Evolutionary conservation across 2,888 invertebrate species (phyloP).

Genomic region (Pterostichus niger): DNA sequence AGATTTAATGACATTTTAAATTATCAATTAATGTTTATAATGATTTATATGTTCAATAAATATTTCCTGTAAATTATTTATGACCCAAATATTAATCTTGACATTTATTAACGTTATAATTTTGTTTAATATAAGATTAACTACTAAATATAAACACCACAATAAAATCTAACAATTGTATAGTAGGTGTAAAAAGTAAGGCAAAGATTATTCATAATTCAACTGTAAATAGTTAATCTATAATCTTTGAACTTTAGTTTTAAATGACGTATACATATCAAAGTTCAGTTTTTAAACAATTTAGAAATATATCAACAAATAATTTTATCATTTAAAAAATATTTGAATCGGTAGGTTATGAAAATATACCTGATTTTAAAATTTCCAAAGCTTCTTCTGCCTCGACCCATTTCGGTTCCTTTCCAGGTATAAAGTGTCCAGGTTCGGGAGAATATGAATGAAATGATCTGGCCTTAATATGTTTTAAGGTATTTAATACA

Average conservation of each 20-base stretch:
- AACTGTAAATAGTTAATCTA: not conserved
- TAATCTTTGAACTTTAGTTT: not conserved
- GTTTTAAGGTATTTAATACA: slow-evolving; percentile 1
- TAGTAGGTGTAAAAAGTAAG: too few species aligned
- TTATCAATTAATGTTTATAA: too few species aligned
- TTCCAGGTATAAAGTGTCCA: slow-evolving; percentile 87
- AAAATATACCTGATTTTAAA: slow-evolving; percentile 88
- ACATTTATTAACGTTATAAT: too few species aligned
- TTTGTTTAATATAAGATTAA: too few species aligned
- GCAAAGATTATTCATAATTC: too few species aligned
- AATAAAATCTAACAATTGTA: too few species aligned
- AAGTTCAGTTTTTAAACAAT: not conserved
- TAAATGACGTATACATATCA: not conserved
- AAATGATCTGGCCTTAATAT: slow-evolving; percentile 78
- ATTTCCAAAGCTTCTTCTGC: slow-evolving; percentile 87
- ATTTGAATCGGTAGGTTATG: slow-evolving; percentile 23
- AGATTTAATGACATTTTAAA: too few species aligned
- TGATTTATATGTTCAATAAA: too few species aligned
- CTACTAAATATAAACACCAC: too few species aligned
- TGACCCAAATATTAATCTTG: too few species aligned
- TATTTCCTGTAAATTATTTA: too few species aligned
- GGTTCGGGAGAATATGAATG: slow-evolving; percentile 90
- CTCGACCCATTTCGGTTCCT: slow-evolving; percentile 85
- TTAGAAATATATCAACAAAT: slow-evolving; percentile 3
- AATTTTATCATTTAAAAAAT: not conserved